Conservation (phyloP, 2,113 vertebrate species). For the Sciurus niger region DNA sequence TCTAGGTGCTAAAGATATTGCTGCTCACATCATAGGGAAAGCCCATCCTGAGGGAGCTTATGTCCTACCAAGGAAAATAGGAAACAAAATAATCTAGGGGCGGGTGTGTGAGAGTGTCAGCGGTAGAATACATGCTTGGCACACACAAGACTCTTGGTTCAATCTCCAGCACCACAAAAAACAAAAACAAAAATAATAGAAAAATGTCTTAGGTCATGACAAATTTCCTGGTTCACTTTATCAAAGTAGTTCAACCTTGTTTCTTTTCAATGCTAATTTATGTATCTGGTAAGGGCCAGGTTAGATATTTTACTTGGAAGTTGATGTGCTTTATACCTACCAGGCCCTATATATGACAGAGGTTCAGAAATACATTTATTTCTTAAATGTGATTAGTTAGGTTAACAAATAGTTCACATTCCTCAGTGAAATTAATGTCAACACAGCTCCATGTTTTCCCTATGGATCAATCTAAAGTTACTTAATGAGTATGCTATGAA, state of each 20-base stretch:
- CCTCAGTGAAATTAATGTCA: slow-evolving; percentile 36
- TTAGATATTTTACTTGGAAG: background rate
- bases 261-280: background rate
- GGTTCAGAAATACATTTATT: slow-evolving; percentile 5
- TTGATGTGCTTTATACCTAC: no score
- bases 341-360: background rate
- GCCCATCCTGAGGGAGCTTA: background rate
- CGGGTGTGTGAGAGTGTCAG: background rate
- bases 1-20: background rate
- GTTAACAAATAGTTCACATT: background rate
- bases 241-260: background rate
- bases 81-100: background rate
- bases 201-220: background rate
- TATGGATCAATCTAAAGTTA: background rate
- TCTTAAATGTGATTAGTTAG: background rate
- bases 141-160: background rate
- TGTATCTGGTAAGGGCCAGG: background rate
- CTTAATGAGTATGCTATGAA: background rate
- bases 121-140: background rate
- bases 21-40: background rate
- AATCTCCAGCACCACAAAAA: background rate
- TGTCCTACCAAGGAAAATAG: background rate
- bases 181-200: background rate
- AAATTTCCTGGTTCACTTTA: background rate
- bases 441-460: background rate